Conservation (phyloP, 1,140 invertebrate genomes). For the Littorina saxatilis region DNA sequence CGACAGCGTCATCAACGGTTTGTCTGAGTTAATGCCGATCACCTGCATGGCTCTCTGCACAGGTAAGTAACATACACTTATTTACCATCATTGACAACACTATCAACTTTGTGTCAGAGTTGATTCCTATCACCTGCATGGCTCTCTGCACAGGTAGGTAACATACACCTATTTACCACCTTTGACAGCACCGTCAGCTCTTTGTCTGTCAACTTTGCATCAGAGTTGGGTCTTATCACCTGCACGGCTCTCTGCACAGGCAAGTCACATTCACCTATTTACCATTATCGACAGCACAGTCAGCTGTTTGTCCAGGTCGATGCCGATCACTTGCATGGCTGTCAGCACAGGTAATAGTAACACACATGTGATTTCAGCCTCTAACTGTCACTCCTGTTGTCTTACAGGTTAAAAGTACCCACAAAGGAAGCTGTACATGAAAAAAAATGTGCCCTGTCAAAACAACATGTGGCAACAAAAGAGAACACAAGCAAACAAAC, state of each 20-base stretch:
- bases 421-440: too few relatives aligned
- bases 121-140: too few relatives aligned
- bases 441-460: too few relatives aligned
- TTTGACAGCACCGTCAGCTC: slow-evolving; percentile 74
- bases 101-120: slow-evolving; percentile 59
- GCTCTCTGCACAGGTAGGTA: slow-evolving; percentile 68
- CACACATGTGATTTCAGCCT: too few relatives aligned
- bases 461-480: too few relatives aligned
- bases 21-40: too few relatives aligned
- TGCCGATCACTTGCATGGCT: too few relatives aligned
- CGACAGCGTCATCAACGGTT: slow-evolving; percentile 60
- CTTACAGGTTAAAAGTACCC: too few relatives aligned
- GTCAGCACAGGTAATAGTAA: slow-evolving; percentile 70
- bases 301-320: too few relatives aligned
- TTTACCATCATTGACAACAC: neutral
- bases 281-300: slow-evolving; percentile 60
- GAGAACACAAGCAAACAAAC: too few relatives aligned
- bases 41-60: slow-evolving; percentile 68
- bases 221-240: too few relatives aligned
- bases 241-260: slow-evolving; percentile 68
- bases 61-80: neutral
- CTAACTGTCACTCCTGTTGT: too few relatives aligned
- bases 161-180: neutral
- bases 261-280: neutral
- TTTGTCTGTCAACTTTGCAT: slow-evolving; percentile 72